Base-by-base conservation (phyloP, 2,797 vertebrate species). In the Oryzias dopingdopingensis region DNA sequence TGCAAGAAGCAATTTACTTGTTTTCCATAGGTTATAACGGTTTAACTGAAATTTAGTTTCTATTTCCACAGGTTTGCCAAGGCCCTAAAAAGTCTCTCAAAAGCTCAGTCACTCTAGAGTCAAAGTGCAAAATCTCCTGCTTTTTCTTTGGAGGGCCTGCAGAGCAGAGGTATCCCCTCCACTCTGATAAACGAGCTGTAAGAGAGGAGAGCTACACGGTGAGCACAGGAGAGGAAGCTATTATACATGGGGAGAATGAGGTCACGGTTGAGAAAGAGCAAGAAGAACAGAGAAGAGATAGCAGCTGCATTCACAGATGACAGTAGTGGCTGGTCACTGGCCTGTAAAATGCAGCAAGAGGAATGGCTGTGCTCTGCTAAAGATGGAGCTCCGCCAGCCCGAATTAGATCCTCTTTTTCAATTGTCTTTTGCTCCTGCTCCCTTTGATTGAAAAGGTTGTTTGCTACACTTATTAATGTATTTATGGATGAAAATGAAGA, bases 271-370 rank as follows among this genome's bases (percentile, higher is more conserved):
- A 69, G 56, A 52, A 71, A 29, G 61, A 70, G 72, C 15, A 56
- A 55, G 65, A 61, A 18, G 51, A 49, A 52, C 62, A 52, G 72
- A 82, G 49, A 74, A 50, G 65, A 50, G 72, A 83, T 51, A 71
- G 68, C 57, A 70, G 62, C 60, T 76, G 74, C 58, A 78, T 62
- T 62, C 70, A 61, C 56, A 70, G 69, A 82, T 64, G 63, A 81
- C 52, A 70, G 75, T 54, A 40, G 54, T 59, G 47, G 67, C 70
- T 68, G 78, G 62, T 78, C 76, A 72, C 59, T 82, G 74, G 67
- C 24, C 77, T 85, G 76, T 80, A 70, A 85, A 83, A 81, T 59
- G 66, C 62, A 61, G 52, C 60, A 47, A 66, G 63, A 62, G 42
- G 43, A 70, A 52, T 49, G 60, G 63, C 43, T 57, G 49, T 18